Evolutionary conservation across 2,888 invertebrate genomes (phyloP).

Genomic region (Idaea biselata): DNA sequence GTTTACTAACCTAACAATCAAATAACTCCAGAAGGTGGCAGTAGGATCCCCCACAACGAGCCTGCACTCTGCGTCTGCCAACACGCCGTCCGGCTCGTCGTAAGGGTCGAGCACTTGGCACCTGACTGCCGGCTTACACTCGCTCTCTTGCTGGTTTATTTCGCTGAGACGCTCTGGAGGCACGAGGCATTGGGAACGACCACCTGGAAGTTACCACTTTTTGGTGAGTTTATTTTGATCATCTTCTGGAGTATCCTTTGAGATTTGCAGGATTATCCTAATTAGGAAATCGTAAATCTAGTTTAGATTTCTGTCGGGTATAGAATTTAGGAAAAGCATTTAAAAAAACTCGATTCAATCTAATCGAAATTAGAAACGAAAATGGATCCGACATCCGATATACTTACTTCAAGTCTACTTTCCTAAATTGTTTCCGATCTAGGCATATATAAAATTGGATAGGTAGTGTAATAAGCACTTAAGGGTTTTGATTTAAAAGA

Average conservation of each 20-base stretch:
- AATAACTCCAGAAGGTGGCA: constrained; percentile 86
- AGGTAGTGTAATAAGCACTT: no score
- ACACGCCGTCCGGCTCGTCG: constrained; percentile 82
- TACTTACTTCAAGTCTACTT: no score
- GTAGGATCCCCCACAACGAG: constrained; percentile 82
- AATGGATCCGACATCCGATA: no score
- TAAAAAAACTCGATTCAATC: no score
- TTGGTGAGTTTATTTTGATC: not conserved
- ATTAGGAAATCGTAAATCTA: no score
- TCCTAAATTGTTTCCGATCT: no score
- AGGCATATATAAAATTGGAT: no score
- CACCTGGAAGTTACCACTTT: constrained; percentile 37
- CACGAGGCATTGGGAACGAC: constrained; percentile 81
- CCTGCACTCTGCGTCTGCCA: constrained; percentile 85
- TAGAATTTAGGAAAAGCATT: no score
- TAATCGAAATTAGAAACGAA: no score
- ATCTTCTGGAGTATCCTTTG: not conserved
- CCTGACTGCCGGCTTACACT: constrained; percentile 84
- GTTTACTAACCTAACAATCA: constrained; percentile 75
- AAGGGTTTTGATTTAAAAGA: no score
- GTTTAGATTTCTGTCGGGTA: no score
- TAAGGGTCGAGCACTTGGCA: constrained; percentile 88
- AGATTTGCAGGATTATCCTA: not conserved
- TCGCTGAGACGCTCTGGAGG: constrained; percentile 71
- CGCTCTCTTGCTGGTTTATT: constrained; percentile 50